These are phyloP conservation scores for Microtus pennsylvanicus DNA, from an alignment of 2,113 vertebrate species.

Conservation along the genomic window DNA sequence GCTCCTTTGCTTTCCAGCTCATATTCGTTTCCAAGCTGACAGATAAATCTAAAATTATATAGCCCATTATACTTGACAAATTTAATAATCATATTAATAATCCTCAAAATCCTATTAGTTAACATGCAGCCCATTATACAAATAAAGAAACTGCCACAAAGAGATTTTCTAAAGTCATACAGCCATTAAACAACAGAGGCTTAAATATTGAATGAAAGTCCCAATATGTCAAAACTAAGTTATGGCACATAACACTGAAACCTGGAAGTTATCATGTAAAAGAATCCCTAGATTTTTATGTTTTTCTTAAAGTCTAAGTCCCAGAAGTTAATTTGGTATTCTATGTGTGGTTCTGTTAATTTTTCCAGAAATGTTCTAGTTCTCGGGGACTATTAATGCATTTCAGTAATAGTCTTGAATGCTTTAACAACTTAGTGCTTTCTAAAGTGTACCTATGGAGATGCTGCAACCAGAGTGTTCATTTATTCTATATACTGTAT, in stretches of 20 bases:
- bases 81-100: background rate
- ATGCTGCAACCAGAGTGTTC: background rate
- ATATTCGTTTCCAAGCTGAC: background rate
- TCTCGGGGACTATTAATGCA: background rate
- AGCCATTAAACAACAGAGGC: background rate
- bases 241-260: background rate
- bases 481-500: background rate
- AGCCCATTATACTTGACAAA: background rate
- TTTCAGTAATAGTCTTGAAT: constrained; percentile 19
- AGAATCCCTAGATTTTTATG: constrained; percentile 4
- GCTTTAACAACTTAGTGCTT: background rate
- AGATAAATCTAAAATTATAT: background rate
- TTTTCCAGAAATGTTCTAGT: constrained; percentile 4
- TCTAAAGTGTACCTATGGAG: constrained; percentile 3
- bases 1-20: background rate
- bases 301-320: background rate
- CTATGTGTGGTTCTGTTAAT: background rate
- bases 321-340: background rate
- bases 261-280: background rate
- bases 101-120: constrained; percentile 2
- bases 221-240: constrained; percentile 29
- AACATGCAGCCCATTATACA: background rate
- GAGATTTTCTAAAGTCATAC: background rate
- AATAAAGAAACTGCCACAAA: constrained; percentile 11
- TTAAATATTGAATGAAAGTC: constrained; percentile 35